Conservation (phyloP, 1,140 invertebrate genomes). For the Drosophila triauraria region DNA sequence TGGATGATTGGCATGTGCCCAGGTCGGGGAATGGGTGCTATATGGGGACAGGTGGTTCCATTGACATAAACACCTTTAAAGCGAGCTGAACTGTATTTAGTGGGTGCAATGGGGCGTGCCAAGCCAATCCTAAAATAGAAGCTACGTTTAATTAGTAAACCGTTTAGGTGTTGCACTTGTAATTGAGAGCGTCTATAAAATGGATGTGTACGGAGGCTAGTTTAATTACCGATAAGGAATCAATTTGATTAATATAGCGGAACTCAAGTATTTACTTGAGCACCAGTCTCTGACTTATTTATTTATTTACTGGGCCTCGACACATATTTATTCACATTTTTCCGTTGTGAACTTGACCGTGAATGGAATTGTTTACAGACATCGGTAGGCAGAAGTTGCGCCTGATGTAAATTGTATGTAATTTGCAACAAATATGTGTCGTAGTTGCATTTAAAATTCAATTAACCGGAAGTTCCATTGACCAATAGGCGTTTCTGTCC, state of each 20-base stretch:
- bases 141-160: slow-evolving; percentile 22
- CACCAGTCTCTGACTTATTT: slow-evolving; percentile 7
- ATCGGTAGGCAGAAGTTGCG: slow-evolving; percentile 18
- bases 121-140: not conserved
- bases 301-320: slow-evolving; percentile 1
- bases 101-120: slow-evolving; percentile 1
- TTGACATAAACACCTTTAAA: slow-evolving; percentile 19
- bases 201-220: not conserved
- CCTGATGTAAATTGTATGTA: slow-evolving; percentile 1
- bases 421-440: slow-evolving; percentile 18
- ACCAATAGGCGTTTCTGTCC: slow-evolving; percentile 2
- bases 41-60: slow-evolving; percentile 12
- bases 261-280: slow-evolving; percentile 4
- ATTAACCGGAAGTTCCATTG: slow-evolving; percentile 25
- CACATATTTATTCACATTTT: slow-evolving; percentile 34
- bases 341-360: slow-evolving; percentile 53
- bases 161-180: slow-evolving; percentile 18
- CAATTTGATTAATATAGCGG: slow-evolving; percentile 34
- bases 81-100: not conserved
- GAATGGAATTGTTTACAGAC: slow-evolving; percentile 45
- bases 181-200: slow-evolving; percentile 1
- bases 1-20: slow-evolving; percentile 48
- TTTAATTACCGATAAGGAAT: slow-evolving; percentile 44
- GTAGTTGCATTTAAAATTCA: slow-evolving; percentile 32
- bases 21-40: slow-evolving; percentile 2